Percentiles rank a stretch among this genome's conserved stretches.
Conservation (phyloP, 2,888 invertebrate genomes). For the Boloria euphrosyne region DNA sequence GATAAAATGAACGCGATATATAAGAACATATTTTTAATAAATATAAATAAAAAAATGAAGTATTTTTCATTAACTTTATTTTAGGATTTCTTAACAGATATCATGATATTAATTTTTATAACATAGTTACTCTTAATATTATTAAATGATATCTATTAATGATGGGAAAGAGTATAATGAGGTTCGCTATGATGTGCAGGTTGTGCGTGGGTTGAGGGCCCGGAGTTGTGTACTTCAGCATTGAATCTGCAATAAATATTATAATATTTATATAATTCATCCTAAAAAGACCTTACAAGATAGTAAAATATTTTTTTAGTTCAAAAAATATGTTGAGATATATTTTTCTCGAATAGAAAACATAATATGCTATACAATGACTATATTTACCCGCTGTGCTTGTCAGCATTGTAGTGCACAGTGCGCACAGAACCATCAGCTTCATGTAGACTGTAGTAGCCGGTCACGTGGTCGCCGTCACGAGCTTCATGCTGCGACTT, state of each 20-base stretch:
- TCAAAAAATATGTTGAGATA: no score
- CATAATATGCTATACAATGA: background rate
- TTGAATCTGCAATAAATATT: slow-evolving; percentile 69
- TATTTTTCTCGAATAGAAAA: background rate
- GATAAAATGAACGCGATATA: no score
- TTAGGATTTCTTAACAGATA: no score
- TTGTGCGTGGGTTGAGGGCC: slow-evolving; percentile 52
- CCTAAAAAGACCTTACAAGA: background rate
- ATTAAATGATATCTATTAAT: slow-evolving; percentile 9
- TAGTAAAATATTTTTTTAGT: no score
- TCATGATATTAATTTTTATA: background rate
- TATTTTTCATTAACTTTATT: no score
- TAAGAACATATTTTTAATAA: no score
- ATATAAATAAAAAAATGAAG: no score
- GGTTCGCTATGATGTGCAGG: slow-evolving; percentile 41
- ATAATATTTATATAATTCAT: background rate
- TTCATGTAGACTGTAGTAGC: slow-evolving; percentile 79
- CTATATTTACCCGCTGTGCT: slow-evolving; percentile 80
- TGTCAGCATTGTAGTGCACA: slow-evolving; percentile 83
- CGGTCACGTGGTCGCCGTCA: slow-evolving; percentile 78
- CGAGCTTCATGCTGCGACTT: slow-evolving; percentile 79
- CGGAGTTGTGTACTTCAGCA: slow-evolving; percentile 81
- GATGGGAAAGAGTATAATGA: slow-evolving; percentile 19
- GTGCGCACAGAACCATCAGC: slow-evolving; percentile 80
- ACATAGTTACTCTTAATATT: background rate